A percentile compares a stretch with the other conserved stretches of the same genome.
Conservation (phyloP, 2,797 vertebrate species). For the Karalla daura region DNA sequence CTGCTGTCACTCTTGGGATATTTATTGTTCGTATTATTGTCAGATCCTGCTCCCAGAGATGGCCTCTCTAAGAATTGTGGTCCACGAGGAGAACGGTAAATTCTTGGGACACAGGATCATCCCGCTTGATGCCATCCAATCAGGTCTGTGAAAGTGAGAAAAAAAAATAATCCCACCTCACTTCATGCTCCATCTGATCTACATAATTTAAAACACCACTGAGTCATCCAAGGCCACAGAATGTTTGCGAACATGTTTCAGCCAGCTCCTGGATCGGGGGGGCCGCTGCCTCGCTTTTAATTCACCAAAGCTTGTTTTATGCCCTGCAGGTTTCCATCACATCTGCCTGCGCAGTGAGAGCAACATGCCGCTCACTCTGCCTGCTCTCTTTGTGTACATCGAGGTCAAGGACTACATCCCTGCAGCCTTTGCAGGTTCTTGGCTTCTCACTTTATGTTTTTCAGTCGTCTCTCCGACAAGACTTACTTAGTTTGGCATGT, state of each 20-base stretch:
- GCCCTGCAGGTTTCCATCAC: constrained; percentile 93
- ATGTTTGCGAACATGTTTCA: constrained; percentile 17
- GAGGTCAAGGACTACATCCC: constrained; percentile 98
- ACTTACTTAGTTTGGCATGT: constrained; percentile 1
- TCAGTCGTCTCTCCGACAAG: too few species aligned
- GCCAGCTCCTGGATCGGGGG: constrained; percentile 18
- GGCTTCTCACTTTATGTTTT: constrained; percentile 26
- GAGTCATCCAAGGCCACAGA: constrained; percentile 21
- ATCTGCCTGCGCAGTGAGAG: constrained; percentile 93
- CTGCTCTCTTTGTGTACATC: constrained; percentile 93
- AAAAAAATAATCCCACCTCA: background rate
- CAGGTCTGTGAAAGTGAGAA: constrained; percentile 81
- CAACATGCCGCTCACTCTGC: constrained; percentile 94
- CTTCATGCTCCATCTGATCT: constrained; percentile 23
- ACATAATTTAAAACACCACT: constrained; percentile 32
- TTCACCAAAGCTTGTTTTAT: constrained; percentile 41
- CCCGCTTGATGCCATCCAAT: constrained; percentile 90
- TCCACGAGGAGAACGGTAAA: constrained; percentile 93
- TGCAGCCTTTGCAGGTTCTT: constrained; percentile 92
- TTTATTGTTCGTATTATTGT: constrained; percentile 27
- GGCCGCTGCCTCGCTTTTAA: constrained; percentile 37
- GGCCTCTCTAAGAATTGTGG: constrained; percentile 91
- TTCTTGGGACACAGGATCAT: constrained; percentile 97
- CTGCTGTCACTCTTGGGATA: constrained; percentile 8
- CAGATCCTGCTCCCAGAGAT: constrained; percentile 95